Percentiles rank a stretch among this genome's conserved stretches.
These are phyloP conservation scores for Gymnothorax javanicus DNA, from an alignment of 2,797 vertebrate genomes.

Conservation along the genomic window DNA sequence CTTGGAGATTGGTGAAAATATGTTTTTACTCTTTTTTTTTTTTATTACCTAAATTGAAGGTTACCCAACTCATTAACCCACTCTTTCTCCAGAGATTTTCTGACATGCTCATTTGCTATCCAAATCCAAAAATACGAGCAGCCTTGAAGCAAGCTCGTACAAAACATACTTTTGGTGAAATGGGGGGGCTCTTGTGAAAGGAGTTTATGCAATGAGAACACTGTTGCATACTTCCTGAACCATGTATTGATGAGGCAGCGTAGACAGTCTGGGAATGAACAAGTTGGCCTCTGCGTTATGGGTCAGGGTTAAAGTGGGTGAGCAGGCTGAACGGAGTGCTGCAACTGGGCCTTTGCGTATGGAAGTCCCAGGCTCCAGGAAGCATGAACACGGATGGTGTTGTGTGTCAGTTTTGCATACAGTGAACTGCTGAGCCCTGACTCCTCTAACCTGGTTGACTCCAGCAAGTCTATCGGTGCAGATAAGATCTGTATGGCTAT, in stretches of 20 bases:
- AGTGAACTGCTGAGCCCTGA: conserved; percentile 10
- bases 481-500: conserved; percentile 32
- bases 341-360: neutral
- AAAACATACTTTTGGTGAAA: neutral
- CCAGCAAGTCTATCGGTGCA: conserved; percentile 32
- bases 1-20: neutral
- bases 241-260: neutral
- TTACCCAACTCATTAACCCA: neutral
- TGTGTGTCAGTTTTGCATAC: conserved; percentile 30
- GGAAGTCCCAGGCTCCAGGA: conserved; percentile 10
- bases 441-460: conserved; percentile 33
- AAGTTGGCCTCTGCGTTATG: neutral
- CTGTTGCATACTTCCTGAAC: neutral
- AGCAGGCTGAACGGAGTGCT: neutral
- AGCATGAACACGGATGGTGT: neutral
- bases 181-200: neutral
- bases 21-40: conserved; percentile 1
- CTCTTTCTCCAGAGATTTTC: conserved; percentile 6
- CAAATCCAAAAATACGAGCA: neutral
- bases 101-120: conserved; percentile 6
- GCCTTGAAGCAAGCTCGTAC: neutral
- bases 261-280: neutral
- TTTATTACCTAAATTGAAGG: neutral
- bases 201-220: neutral
- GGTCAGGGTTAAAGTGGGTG: neutral